These are phyloP conservation scores for Drosophila rubida DNA, from an alignment of 2,888 invertebrate genomes.

Conservation along the genomic window DNA sequence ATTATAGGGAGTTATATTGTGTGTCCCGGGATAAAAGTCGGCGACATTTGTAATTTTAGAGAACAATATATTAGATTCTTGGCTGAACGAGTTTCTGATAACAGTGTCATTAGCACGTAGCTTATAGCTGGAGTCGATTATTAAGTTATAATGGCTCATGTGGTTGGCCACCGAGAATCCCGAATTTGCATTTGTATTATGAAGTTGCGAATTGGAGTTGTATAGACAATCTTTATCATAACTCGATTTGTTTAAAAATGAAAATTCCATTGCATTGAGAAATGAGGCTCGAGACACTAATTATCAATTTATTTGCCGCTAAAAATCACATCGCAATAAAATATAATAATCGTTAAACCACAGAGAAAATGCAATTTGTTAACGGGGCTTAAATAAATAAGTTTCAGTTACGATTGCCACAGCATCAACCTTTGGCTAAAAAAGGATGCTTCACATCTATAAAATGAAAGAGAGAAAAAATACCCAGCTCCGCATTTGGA, in stretches of 20 bases:
- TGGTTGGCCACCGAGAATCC: slow-evolving; percentile 68
- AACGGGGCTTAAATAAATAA: slow-evolving; percentile 74
- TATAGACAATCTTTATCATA: slow-evolving; percentile 82
- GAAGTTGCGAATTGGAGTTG: slow-evolving; percentile 60
- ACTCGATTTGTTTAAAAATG: slow-evolving; percentile 80
- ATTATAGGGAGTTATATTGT: slow-evolving; percentile 62
- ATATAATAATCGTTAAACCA: slow-evolving; percentile 35
- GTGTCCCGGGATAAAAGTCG: slow-evolving; percentile 68
- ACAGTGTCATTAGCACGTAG: slow-evolving; percentile 65
- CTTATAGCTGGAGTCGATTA: slow-evolving; percentile 69
- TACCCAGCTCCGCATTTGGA: slow-evolving; percentile 53
- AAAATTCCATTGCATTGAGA: slow-evolving; percentile 79
- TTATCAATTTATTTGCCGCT: slow-evolving; percentile 36
- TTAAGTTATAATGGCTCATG: slow-evolving; percentile 69
- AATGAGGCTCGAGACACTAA: slow-evolving; percentile 43
- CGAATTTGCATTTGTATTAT: slow-evolving; percentile 53
- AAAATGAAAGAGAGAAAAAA: slow-evolving; percentile 66
- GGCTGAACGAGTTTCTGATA: slow-evolving; percentile 59
- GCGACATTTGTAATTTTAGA: slow-evolving; percentile 70
- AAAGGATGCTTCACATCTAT: slow-evolving; percentile 59
- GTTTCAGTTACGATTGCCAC: slow-evolving; percentile 68
- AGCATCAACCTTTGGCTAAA: slow-evolving; percentile 64
- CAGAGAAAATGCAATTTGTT: slow-evolving; percentile 61
- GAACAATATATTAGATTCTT: slow-evolving; percentile 69
- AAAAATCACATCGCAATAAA: slow-evolving; percentile 60